Evolutionary conservation across 2,797 vertebrate genomes (phyloP).

Genomic region (Dromococcyx pavoninus): DNA sequence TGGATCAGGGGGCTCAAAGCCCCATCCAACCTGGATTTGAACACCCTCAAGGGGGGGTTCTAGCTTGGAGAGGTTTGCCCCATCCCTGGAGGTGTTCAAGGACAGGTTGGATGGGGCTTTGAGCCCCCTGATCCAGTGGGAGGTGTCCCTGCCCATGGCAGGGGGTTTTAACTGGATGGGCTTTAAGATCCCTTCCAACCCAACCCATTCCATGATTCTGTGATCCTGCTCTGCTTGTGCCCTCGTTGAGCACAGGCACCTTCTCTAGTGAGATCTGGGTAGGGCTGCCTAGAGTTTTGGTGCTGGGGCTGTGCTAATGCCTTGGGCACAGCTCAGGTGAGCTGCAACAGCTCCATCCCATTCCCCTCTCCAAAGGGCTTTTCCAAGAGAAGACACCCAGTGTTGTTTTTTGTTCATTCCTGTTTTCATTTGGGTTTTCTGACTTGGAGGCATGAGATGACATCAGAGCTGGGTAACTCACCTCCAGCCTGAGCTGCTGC

Average conservation of each 20-base stretch:
- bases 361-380: not conserved
- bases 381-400: not conserved
- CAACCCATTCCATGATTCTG: too few relatives aligned
- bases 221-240: rapidly evolving
- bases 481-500: not conserved
- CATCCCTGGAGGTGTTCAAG: too few relatives aligned
- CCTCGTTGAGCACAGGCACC: not conserved
- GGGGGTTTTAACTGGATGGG: too few relatives aligned
- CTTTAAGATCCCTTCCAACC: too few relatives aligned
- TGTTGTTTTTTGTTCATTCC: not conserved
- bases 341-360: not conserved
- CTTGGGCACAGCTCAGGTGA: not conserved
- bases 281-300: not conserved
- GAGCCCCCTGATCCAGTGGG: too few relatives aligned
- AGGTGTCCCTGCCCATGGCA: too few relatives aligned
- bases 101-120: too few relatives aligned
- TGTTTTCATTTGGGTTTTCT: constrained; percentile 10
- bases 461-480: constrained; percentile 21
- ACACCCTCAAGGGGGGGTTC: not conserved
- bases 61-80: not conserved
- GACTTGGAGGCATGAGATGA: constrained; percentile 1
- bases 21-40: too few relatives aligned
- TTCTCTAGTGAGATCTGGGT: not conserved
- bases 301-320: not conserved
- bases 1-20: too few relatives aligned